A percentile compares a stretch with the other conserved stretches of the same genome.
Evolutionary conservation across 2,113 vertebrate genomes (phyloP).

Genomic region (Lutjanus erythropterus): DNA sequence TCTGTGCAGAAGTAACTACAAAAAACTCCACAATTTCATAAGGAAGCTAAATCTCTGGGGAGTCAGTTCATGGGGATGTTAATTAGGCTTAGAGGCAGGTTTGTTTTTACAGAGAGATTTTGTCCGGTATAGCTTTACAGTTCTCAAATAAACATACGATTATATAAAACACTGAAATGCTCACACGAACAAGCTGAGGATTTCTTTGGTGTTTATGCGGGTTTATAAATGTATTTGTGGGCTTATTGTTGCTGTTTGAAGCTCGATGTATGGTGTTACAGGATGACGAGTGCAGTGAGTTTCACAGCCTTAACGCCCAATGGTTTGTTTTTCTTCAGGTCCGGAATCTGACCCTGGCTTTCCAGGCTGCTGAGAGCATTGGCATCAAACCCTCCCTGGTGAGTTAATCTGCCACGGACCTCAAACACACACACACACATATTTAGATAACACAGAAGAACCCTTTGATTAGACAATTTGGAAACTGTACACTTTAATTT

Average conservation of each 20-base stretch:
- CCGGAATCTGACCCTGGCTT: conserved; percentile 94
- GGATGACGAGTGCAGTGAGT: not conserved
- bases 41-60: not conserved
- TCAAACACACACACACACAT: conserved; percentile 19
- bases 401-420: conserved; percentile 77
- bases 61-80: not conserved
- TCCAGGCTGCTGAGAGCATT: conserved; percentile 96
- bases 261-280: conserved; percentile 27
- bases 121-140: not conserved
- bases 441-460: conserved; percentile 18
- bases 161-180: not conserved
- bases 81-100: not conserved
- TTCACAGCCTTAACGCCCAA: conserved; percentile 3
- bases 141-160: conserved; percentile 26
- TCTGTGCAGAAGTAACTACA: too few species aligned
- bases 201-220: not conserved
- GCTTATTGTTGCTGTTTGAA: conserved; percentile 21
- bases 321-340: conserved; percentile 87
- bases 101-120: conserved; percentile 8
- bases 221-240: conserved; percentile 11
- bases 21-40: not conserved
- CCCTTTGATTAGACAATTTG: conserved; percentile 34
- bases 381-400: conserved; percentile 97
- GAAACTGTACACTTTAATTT: conserved; percentile 36
- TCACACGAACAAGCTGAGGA: conserved; percentile 38